Evolutionary conservation across 2,113 vertebrate species (phyloP), one percentile per base, ranked within the genome.

Genomic region (Podiceps cristatus): DNA sequence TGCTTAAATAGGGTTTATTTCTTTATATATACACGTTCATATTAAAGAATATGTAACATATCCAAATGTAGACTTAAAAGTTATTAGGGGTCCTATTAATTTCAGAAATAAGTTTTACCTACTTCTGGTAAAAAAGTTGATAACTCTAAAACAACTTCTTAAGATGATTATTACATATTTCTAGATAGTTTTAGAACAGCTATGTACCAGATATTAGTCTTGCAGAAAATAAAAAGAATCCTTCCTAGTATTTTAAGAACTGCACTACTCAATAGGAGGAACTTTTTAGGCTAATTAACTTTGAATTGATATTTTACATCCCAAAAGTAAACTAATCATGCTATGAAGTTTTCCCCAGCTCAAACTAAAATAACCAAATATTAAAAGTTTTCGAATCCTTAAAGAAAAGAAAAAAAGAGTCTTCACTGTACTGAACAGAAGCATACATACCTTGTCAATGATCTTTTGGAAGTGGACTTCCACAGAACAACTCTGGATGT

Each of bases 391-490:
- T 67, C 53, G 94, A 67, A 31, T 9, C 9, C 59, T 73, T 20
- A 5, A 52, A 59, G 28, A 22, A 58, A 37, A 35, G 7, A 79
- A 5, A 35, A 8, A 79, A 5, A 29, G 71, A 29, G 71, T 33
- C 75, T 69, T 53, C 80, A 63, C 33, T 85, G 83, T 25, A 42
- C 47, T 86, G 49, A 44, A 66, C 4, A 83, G 55, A n/a, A 23
- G 44, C 77, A 94, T 40, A 75, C 98, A 86, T 98, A 99, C 99
- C 99, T 99, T 99, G 98, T 99, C 99, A 96, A 98, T 98, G 98
- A 99, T 99, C 98, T 99, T 99, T 98, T 99, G 99, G 98, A 99
- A 99, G 95, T 99, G 99, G 96, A 99, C 98, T 96, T 99, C 99
- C 97, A 99, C 99, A 90, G 99, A 99, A 87, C 99, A 99, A 97